Base-by-base conservation (phyloP, 2,797 vertebrate genomes). In the Oreonectes daqikongensis region DNA sequence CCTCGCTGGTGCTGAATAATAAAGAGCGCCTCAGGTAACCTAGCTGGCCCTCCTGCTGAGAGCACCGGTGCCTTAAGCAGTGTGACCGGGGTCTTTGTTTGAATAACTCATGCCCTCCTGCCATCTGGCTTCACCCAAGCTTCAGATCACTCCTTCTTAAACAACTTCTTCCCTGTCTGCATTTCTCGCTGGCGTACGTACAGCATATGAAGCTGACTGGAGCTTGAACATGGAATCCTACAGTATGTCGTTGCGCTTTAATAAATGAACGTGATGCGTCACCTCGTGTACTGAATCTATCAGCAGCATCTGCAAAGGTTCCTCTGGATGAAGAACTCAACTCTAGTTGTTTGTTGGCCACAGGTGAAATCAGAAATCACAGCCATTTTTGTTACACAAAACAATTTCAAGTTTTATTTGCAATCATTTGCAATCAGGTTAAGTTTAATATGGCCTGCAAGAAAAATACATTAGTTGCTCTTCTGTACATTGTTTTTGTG, bases 11-110 rank as follows among this genome's bases (percentile, higher is more conserved):
- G 72, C 79, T 84, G 82, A 85, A 86, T 86, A 85, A 87, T 76
- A 85, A 87, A 83, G 80, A 84, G 64, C 48, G 81, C 85, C 83
- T 81, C 26, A 55, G 81, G 84, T 83, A 79, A 75, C 79, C 80
- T 60, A 69, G 32, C 60, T 18, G 64, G 69, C 42, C 55, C 70
- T 82, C 24, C 72, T 79, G 68, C 40, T 44, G 24, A 72, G 66
- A 65, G 72, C 66, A 69, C 75, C 30, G 53, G 60, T 77, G 81
- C 84, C 85, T 84, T 64, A 15, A 84, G 84, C 81, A 24, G 20
- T 72, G 63, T 80, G 79, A 80, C 83, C 82, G n/a, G 20, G 74
- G 75, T 72, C 71, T 82, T 61, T 73, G 78, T 81, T 82, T 82
- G 64, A 81, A 82, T 84, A 84, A 80, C 82, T 82, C 63, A 77